Base-by-base conservation (phyloP, 2,113 vertebrate genomes). In the Macrotus californicus region DNA sequence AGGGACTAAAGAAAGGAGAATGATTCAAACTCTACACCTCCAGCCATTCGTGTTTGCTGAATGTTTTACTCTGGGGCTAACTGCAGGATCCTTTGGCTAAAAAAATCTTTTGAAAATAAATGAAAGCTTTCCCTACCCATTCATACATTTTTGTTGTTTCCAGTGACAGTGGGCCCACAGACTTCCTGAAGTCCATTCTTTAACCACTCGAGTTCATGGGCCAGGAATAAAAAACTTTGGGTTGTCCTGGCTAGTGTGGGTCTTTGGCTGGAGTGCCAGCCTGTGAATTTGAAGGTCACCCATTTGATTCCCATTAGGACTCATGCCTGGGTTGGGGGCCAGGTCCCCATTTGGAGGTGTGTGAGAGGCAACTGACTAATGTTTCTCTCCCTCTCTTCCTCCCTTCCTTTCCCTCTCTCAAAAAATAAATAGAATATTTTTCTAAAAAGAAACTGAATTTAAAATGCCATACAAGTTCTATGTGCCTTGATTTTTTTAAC, bases 81-180 rank as follows among this genome's bases (percentile, higher is more conserved):
- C 64, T 84, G 19, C 50, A 36, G 46, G 19, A 56, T 22, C 3
- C 7, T 56, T 59, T 83, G 86, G 46, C 79, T 91, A 14, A 61
- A 15, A 91, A 50, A 90, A 87, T 87, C 3, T 21, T 83, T 76
- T 94, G 77, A 61, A 82, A 93, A 59, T 69, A 87, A 89, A 70
- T 66, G 39, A 84, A 94, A 72, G 3, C 2, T 87, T 90, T 67
- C 36, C 8, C 1, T 12, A 90, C 5, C 11, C 13, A n/a, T 66
- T 26, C 14, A 14, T 46, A 67, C 0, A 50, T 83, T 59, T 66
- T 16, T 50, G 16, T 72, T 77, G 24, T 80, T 91, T 91, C 48
- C 48, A 87, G 26, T 67, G 36, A 73, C 1, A 88, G 7, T 26
- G n/a, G 3, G 1, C 39, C 9, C 26, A 91, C 6, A 66, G 43